phyloP scores from a whole-genome alignment of 1,140 invertebrate species.

The Euglossa dilemma region DNA sequence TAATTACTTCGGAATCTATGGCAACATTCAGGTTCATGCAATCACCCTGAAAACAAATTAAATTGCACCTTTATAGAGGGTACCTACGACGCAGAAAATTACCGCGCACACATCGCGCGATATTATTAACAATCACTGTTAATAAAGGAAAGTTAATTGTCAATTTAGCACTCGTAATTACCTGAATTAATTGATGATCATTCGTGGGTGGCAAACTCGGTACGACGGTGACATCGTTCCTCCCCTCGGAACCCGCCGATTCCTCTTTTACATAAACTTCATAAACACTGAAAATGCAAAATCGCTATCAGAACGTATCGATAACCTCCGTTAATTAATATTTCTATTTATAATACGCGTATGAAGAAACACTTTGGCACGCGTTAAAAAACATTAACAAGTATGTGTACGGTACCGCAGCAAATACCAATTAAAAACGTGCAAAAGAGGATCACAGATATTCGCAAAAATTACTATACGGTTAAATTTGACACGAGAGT shows the following conservation, averaged over 20 bases:
- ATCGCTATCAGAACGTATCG: background rate
- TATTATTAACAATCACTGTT: background rate
- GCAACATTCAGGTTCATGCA: conserved; percentile 66
- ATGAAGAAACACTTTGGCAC: too few relatives aligned
- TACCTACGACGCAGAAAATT: background rate
- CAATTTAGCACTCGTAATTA: conserved; percentile 56
- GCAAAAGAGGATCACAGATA: too few relatives aligned
- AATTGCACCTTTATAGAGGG: background rate
- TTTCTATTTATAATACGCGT: too few relatives aligned
- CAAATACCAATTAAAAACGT: too few relatives aligned
- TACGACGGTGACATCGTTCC: conserved; percentile 50
- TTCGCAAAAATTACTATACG: too few relatives aligned
- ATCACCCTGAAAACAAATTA: conserved; percentile 54
- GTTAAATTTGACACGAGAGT: too few relatives aligned
- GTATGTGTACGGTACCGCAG: too few relatives aligned
- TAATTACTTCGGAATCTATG: conserved; percentile 68
- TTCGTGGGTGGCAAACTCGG: conserved; percentile 52
- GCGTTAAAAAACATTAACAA: too few relatives aligned
- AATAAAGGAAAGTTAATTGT: background rate
- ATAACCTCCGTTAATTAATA: too few relatives aligned
- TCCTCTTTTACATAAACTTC: conserved; percentile 77
- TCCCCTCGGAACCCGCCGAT: conserved; percentile 37
- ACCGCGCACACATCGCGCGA: background rate
- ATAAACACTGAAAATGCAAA: conserved; percentile 68
- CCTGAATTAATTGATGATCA: conserved; percentile 68